Evolutionary conservation across 2,113 vertebrate species (phyloP).

Genomic region (Indri indri): DNA sequence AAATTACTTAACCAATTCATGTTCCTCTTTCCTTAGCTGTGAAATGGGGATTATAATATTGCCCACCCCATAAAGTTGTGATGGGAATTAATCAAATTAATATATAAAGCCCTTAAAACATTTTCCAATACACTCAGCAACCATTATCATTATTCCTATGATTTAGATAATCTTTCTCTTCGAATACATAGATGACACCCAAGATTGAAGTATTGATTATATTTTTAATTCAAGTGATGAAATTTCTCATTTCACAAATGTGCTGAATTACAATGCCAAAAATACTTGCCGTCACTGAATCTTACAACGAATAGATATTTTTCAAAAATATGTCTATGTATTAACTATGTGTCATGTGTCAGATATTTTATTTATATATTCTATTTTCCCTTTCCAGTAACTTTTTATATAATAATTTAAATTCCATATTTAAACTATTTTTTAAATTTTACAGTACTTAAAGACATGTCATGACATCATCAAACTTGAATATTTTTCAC

Average conservation of each 20-base stretch:
- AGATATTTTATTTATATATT: background rate
- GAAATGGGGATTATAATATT: background rate
- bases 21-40: background rate
- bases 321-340: background rate
- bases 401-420: background rate
- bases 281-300: background rate
- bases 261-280: background rate
- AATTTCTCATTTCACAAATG: background rate
- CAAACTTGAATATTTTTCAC: background rate
- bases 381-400: background rate
- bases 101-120: background rate
- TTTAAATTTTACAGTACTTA: background rate
- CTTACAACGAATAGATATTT: background rate
- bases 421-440: background rate
- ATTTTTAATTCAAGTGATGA: background rate
- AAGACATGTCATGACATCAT: background rate
- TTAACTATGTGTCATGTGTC: background rate
- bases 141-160: background rate
- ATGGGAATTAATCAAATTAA: background rate
- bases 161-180: background rate
- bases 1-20: background rate
- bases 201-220: background rate
- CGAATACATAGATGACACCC: background rate
- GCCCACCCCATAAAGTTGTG: background rate
- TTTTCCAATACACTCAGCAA: background rate